phyloP scores from a whole-genome alignment of 2,888 invertebrate genomes.

The Agriopis marginaria region DNA sequence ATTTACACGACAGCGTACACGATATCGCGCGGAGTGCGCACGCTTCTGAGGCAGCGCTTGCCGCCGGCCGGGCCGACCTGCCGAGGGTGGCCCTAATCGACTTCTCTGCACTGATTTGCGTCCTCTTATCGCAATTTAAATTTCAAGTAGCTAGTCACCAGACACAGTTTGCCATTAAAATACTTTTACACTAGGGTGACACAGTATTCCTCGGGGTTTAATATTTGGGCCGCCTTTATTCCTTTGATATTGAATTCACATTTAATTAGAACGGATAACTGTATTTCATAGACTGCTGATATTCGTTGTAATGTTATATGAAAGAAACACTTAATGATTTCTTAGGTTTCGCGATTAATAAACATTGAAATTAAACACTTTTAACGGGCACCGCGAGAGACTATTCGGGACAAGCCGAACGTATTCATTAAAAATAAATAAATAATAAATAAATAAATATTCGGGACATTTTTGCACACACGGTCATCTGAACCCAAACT shows the following conservation, averaged over 20 bases:
- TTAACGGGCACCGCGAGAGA: too few relatives aligned
- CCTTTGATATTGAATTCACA: neutral
- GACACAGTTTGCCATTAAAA: conserved; percentile 16
- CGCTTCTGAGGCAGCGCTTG: conserved; percentile 35
- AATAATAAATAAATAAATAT: too few relatives aligned
- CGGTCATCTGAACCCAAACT: too few relatives aligned
- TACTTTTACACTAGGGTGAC: neutral
- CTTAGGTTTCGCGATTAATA: too few relatives aligned
- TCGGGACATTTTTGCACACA: too few relatives aligned
- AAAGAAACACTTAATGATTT: too few relatives aligned
- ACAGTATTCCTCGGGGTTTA: neutral
- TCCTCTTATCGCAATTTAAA: conserved; percentile 37
- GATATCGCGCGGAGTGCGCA: conserved; percentile 60
- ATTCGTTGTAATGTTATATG: too few relatives aligned
- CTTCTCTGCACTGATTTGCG: conserved; percentile 39
- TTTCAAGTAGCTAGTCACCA: conserved; percentile 29
- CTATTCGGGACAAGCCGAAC: too few relatives aligned
- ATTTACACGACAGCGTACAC: conserved; percentile 76
- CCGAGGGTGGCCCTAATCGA: conserved; percentile 55
- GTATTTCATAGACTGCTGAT: neutral
- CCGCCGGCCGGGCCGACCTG: conserved; percentile 26
- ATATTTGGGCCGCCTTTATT: neutral
- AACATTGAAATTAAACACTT: too few relatives aligned
- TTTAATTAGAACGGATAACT: neutral
- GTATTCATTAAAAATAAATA: too few relatives aligned